Base-by-base conservation (phyloP, 2,797 vertebrate genomes). In the Chloroceryle inda region DNA sequence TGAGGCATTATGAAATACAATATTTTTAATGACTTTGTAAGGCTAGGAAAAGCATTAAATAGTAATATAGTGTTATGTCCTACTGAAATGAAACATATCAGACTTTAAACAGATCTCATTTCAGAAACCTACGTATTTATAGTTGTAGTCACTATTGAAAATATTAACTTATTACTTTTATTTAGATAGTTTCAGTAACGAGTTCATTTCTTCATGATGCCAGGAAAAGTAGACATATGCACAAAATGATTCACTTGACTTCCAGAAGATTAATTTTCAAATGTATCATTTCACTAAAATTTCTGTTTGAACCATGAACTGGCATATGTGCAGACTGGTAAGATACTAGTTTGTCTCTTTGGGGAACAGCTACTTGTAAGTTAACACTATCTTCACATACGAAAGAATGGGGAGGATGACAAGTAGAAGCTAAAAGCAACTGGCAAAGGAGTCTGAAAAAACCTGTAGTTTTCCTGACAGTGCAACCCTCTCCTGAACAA, bases 361-460 rank as follows among this genome's bases (percentile, higher is more conserved):
- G 21, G 44, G 45, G 16, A 77, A 37, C 5, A 91, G 13, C 33
- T 84, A 66, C 62, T 84, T 80, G 56, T 53, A 68, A 53, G 9
- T 52, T 88, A 72, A 44, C n/a, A 42, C 26, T 72, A 76, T 27
- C 44, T 79, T 45, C 62, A 69, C 13, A 0, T 17, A 42, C 16
- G 53, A 89, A 82, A 69, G 44, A 83, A 58, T 44, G 18, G 50
- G 72, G 9, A 68, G 49, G 23, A 49, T 67, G 77, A 59, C 6
- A 83, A 77, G 73, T 74, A 12, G 13, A 93, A 89, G 33, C 17
- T 85, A 62, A 95, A 84, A 74, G 38, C 24, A 74, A 40, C 40
- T 87, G 55, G 83, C 64, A 97, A 96, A 96, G 63, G 61, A 75
- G 8, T 63, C 62, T 92, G 67, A 86, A 61, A 56, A 96, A 95